Percentiles rank a stretch among this genome's conserved stretches.
phyloP scores from a whole-genome alignment of 2,113 vertebrate genomes.

The Eleginops maclovinus region DNA sequence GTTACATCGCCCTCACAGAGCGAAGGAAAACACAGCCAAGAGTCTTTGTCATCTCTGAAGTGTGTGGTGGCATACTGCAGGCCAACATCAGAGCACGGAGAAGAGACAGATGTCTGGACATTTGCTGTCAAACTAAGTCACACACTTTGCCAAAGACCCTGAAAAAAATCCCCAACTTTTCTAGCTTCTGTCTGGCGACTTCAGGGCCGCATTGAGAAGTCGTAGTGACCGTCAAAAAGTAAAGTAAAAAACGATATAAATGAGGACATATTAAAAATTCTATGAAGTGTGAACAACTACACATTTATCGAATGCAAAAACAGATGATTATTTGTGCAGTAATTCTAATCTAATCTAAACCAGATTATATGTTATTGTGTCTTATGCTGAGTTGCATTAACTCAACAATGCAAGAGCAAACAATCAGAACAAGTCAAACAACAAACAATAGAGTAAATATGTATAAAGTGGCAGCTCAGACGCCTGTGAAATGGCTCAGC shows the following conservation, averaged over 20 bases:
- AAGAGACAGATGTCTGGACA: slow-evolving; percentile 84
- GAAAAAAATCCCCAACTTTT: slow-evolving; percentile 71
- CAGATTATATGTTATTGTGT: background rate
- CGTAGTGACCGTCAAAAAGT: background rate
- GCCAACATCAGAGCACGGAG: slow-evolving; percentile 77
- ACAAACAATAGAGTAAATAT: slow-evolving; percentile 49
- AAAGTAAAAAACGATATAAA: background rate
- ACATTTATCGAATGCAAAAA: background rate
- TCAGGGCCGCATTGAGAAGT: slow-evolving; percentile 27
- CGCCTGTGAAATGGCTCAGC: slow-evolving; percentile 58
- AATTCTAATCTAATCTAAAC: background rate
- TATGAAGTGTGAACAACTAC: background rate
- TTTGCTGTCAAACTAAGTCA: slow-evolving; percentile 84
- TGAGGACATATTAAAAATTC: background rate
- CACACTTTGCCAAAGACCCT: slow-evolving; percentile 76
- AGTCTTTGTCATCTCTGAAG: slow-evolving; percentile 85
- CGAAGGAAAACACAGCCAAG: slow-evolving; percentile 76
- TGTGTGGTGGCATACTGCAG: slow-evolving; percentile 76
- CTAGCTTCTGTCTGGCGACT: slow-evolving; percentile 64
- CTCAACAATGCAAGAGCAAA: slow-evolving; percentile 36
- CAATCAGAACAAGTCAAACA: slow-evolving; percentile 27
- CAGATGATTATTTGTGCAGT: background rate
- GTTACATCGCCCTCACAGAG: slow-evolving; percentile 83
- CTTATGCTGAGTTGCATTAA: slow-evolving; percentile 20
- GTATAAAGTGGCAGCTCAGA: slow-evolving; percentile 61